phyloP scores from a whole-genome alignment of 1,140 invertebrate genomes.

The Latrodectus geometricus region DNA sequence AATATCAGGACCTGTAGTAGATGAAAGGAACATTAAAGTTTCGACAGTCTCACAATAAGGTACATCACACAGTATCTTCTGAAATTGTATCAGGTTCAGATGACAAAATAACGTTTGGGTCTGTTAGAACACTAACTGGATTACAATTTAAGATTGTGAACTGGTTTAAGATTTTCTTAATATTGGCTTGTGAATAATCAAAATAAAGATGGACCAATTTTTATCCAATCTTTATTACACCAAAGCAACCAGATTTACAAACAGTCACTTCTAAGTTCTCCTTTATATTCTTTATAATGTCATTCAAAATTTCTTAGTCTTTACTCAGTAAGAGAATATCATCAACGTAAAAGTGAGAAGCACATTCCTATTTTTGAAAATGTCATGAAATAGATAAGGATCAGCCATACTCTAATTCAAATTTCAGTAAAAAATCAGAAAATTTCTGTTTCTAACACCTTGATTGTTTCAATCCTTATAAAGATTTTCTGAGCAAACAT shows the following conservation, averaged over 20 bases:
- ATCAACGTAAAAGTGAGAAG: constrained; percentile 20
- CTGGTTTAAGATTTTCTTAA: constrained; percentile 46
- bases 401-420: constrained; percentile 40
- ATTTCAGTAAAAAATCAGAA: neutral
- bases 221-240: constrained; percentile 62
- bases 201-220: no score
- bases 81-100: constrained; percentile 6
- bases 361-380: constrained; percentile 18
- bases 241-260: constrained; percentile 38
- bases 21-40: constrained; percentile 52
- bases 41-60: constrained; percentile 63
- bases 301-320: neutral
- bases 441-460: constrained; percentile 42
- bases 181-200: constrained; percentile 31
- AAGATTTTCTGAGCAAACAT: constrained; percentile 25
- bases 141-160: constrained; percentile 60
- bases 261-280: constrained; percentile 20
- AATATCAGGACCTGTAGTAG: constrained; percentile 64
- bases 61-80: neutral
- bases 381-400: constrained; percentile 27
- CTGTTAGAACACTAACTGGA: constrained; percentile 1
- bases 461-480: constrained; percentile 41
- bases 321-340: constrained; percentile 23
- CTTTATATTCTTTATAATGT: no score
- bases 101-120: neutral